These are phyloP conservation scores for Pseudorhombus dupliciocellatus DNA, from an alignment of 2,113 vertebrate genomes.

Conservation along the genomic window DNA sequence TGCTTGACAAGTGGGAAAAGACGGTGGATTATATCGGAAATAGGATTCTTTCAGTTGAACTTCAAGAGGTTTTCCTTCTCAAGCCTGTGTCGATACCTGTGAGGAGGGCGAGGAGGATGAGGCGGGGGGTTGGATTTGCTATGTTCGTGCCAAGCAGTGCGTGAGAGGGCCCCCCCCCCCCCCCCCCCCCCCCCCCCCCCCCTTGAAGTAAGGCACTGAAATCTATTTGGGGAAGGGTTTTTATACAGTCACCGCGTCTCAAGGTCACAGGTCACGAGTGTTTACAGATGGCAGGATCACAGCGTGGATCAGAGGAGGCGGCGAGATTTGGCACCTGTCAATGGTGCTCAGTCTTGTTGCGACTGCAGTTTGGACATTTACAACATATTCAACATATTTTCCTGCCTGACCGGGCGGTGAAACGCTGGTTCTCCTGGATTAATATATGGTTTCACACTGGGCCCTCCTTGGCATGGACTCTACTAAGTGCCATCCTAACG, in stretches of 20 bases:
- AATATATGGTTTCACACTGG: too few species aligned
- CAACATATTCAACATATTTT: too few species aligned
- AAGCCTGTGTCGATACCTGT: slow-evolving; percentile 27
- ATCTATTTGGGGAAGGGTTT: slow-evolving; percentile 26
- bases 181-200: too few species aligned
- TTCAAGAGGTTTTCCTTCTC: slow-evolving; percentile 26
- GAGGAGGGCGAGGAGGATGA: background rate
- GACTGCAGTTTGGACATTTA: background rate
- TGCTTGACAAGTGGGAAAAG: slow-evolving; percentile 37
- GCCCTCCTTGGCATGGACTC: too few species aligned
- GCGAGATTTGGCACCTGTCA: slow-evolving; percentile 21
- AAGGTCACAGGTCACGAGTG: slow-evolving; percentile 44
- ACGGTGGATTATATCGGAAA: slow-evolving; percentile 42
- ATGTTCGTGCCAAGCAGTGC: slow-evolving; percentile 1
- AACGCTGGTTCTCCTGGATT: background rate
- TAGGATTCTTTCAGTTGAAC: slow-evolving; percentile 37
- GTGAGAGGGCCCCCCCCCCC: background rate
- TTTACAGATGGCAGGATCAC: slow-evolving; percentile 42
- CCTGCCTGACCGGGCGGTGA: background rate
- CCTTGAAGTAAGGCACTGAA: slow-evolving; percentile 1
- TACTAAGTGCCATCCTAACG: too few species aligned
- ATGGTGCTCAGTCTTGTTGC: background rate
- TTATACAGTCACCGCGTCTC: slow-evolving; percentile 17
- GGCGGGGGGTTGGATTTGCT: background rate
- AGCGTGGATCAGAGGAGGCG: slow-evolving; percentile 2